Base-by-base conservation (phyloP, 2,113 vertebrate genomes). In the Brachirus orientalis region DNA sequence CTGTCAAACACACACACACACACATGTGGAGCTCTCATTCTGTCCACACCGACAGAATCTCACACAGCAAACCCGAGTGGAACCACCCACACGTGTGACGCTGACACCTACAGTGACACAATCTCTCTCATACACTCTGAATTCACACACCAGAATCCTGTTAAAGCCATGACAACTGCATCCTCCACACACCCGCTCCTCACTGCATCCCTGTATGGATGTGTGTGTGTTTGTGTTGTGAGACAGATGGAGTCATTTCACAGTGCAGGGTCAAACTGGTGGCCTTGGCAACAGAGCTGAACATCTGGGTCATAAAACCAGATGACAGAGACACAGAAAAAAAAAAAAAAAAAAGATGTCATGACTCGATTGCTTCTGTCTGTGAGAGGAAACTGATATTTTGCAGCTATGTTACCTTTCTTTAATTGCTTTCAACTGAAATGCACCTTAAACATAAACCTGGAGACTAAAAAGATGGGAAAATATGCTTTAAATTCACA, bases 111-210 rank as follows among this genome's bases (percentile, higher is more conserved):
- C 72, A 17, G 48, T 77, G 68, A 80, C 72, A 87, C 81, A 52
- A 69, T 75, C 84, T 83, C 74, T 70, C 69, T 71, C 40, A 53
- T 55, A 55, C 53, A 59, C 63, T 59, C 54, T 20, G 57, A 65
- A 80, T 77, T 71, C 82, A 79, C 33, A 75, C 8, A 8, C 61
- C 54, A 19, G 64, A 60, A 83, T 82, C 77, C 69, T 83, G 74
- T 83, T 84, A 85, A 78, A 78, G 44, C 75, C 73, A 85, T 80
- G 17, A 77, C 82, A 90, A 82, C 85, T 11, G 22, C 56, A 77
- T 79, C 54, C 68, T 52, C 59, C 68, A 74, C 57, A 67, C 68
- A 51, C 40, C n/a, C n/a, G n/a, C n/a, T 46, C 41, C 55, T 63
- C 37, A 35, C 59, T 76, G 58, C 37, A 19, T 71, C 55, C 40